These are phyloP conservation scores for Drosophila atripex DNA, from an alignment of 2,888 invertebrate genomes.

Conservation along the genomic window DNA sequence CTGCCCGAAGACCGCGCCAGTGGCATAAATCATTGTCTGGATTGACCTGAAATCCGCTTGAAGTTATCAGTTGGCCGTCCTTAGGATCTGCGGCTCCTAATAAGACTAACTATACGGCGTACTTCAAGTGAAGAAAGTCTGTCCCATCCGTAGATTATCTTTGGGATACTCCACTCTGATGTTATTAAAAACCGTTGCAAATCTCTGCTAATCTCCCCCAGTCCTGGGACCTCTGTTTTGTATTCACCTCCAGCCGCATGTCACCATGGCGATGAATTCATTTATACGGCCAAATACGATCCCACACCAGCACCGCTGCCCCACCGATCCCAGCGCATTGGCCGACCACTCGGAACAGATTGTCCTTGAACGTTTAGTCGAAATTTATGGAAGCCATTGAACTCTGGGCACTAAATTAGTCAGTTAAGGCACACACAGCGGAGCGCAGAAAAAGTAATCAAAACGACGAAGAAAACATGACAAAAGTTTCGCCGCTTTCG, in stretches of 20 bases:
- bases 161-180: too few species aligned
- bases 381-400: conserved; percentile 81
- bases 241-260: conserved; percentile 7
- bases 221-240: neutral
- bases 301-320: conserved; percentile 31
- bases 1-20: conserved; percentile 7
- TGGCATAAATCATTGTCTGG: conserved; percentile 43
- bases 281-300: conserved; percentile 49
- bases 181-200: too few species aligned
- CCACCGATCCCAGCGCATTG: conserved; percentile 9
- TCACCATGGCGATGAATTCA: conserved; percentile 52
- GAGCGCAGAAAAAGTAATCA: conserved; percentile 23
- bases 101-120: neutral
- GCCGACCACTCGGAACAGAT: conserved; percentile 52
- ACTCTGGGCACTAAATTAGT: conserved; percentile 75
- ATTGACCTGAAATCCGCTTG: conserved; percentile 21
- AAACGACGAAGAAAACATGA: conserved; percentile 63
- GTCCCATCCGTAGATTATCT: too few species aligned
- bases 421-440: conserved; percentile 65
- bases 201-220: too few species aligned
- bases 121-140: too few species aligned
- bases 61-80: neutral
- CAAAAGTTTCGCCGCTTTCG: conserved; percentile 70
- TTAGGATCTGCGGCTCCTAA: neutral
- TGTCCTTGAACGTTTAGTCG: conserved; percentile 80